Evolutionary conservation across 2,888 invertebrate species (phyloP).

Genomic region (Polydesmus complanatus): DNA sequence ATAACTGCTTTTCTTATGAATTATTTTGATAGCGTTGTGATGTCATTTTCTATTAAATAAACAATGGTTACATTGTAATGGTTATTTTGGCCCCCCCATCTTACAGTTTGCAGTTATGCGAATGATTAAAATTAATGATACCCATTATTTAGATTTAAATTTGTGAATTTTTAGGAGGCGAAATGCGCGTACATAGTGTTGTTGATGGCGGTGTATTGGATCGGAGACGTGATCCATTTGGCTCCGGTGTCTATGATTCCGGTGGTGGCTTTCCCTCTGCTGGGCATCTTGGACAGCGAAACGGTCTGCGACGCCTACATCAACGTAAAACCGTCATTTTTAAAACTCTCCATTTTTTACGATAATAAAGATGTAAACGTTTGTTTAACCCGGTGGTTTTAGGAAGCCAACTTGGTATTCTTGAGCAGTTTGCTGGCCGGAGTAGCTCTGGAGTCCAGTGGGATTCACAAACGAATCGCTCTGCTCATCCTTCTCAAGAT

Average conservation of each 20-base stretch:
- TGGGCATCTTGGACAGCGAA: slow-evolving; percentile 52
- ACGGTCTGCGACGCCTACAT: slow-evolving; percentile 45
- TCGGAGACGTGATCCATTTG: slow-evolving; percentile 63
- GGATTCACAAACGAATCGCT: slow-evolving; percentile 10
- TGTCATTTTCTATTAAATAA: too few species aligned
- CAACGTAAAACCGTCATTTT: slow-evolving; percentile 32
- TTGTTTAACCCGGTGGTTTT: too few species aligned
- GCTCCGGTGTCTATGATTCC: slow-evolving; percentile 72
- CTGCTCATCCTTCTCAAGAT: slow-evolving; percentile 5
- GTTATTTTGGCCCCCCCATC: too few species aligned
- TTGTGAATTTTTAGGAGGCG: slow-evolving; percentile 10
- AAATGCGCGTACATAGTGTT: slow-evolving; percentile 63
- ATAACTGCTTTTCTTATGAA: too few species aligned
- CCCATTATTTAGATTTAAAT: too few species aligned
- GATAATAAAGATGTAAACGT: background rate
- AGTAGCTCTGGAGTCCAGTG: slow-evolving; percentile 2
- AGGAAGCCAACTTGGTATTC: slow-evolving; percentile 27
- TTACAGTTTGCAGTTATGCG: too few species aligned
- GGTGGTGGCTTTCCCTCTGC: slow-evolving; percentile 62
- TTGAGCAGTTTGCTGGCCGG: slow-evolving; percentile 4
- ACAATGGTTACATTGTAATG: too few species aligned
- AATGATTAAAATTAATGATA: too few species aligned
- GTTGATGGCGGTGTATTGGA: slow-evolving; percentile 72
- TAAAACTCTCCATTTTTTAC: background rate
- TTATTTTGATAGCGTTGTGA: too few species aligned